A percentile compares a stretch with the other conserved stretches of the same genome.
These are phyloP conservation scores for Pelecanoides urinatrix DNA, from an alignment of 2,113 vertebrate genomes.

Conservation along the genomic window DNA sequence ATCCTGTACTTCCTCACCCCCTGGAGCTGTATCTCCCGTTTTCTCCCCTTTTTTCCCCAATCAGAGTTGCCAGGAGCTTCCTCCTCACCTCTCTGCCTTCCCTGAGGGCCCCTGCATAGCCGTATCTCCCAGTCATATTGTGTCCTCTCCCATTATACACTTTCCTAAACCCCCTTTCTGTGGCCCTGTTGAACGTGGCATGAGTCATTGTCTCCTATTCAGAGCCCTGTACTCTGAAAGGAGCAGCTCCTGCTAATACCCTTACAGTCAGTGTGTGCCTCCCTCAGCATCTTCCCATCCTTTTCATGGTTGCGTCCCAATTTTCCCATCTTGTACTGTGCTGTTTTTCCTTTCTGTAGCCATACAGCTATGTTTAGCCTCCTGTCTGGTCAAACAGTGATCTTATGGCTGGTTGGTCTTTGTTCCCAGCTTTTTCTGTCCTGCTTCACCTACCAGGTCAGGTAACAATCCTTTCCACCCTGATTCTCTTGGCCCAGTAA, in stretches of 20 bases:
- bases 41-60: not conserved
- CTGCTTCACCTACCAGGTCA: not conserved
- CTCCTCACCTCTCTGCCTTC: not conserved
- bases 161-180: not conserved
- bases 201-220: not conserved
- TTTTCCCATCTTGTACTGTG: not conserved
- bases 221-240: not conserved
- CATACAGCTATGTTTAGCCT: not conserved
- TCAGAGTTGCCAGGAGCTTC: not conserved
- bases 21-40: not conserved
- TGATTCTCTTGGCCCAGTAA: not conserved
- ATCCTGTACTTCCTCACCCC: no score
- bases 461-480: not conserved
- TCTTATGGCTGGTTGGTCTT: not conserved
- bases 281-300: not conserved
- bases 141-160: not conserved
- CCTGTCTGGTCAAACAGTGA: not conserved
- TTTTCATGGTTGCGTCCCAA: not conserved
- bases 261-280: not conserved
- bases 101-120: not conserved
- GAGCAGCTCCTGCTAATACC: accelerated
- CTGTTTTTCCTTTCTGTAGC: not conserved
- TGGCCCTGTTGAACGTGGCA: not conserved
- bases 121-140: not conserved
- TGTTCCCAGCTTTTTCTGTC: not conserved